A percentile compares a stretch with the other conserved stretches of the same genome.
Evolutionary conservation across 2,113 vertebrate genomes (phyloP).

Genomic region (Bujurquina vittata): DNA sequence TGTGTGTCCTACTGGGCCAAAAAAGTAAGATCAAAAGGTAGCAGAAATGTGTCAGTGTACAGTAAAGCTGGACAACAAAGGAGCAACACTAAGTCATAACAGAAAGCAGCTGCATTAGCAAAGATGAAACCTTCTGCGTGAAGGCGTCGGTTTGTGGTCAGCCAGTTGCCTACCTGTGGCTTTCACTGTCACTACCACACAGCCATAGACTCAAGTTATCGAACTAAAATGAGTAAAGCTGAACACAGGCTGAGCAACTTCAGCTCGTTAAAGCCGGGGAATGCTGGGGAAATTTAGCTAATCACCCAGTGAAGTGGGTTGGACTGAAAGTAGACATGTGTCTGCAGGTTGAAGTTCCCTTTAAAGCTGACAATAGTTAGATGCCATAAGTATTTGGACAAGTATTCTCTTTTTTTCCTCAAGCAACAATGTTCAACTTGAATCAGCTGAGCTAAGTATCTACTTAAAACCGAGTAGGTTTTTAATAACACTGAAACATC

Average conservation of each 20-base stretch:
- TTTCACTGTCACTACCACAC: background rate
- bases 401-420: background rate
- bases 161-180: background rate
- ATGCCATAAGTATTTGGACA: background rate
- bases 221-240: background rate
- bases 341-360: background rate
- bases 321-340: background rate
- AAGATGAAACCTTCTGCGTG: background rate
- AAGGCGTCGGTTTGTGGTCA: background rate
- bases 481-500: background rate
- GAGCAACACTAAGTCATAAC: background rate
- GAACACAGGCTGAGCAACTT: background rate
- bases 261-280: background rate
- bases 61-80: background rate
- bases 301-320: background rate
- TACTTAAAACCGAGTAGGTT: too few relatives aligned
- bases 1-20: background rate
- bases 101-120: background rate
- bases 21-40: background rate
- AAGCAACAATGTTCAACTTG: background rate
- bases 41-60: background rate
- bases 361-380: background rate
- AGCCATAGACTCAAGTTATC: background rate
- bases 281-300: background rate
- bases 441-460: background rate